A percentile compares a stretch with the other conserved stretches of the same genome.
These are phyloP conservation scores for Boloria selene DNA, from an alignment of 2,888 invertebrate genomes.

Conservation along the genomic window DNA sequence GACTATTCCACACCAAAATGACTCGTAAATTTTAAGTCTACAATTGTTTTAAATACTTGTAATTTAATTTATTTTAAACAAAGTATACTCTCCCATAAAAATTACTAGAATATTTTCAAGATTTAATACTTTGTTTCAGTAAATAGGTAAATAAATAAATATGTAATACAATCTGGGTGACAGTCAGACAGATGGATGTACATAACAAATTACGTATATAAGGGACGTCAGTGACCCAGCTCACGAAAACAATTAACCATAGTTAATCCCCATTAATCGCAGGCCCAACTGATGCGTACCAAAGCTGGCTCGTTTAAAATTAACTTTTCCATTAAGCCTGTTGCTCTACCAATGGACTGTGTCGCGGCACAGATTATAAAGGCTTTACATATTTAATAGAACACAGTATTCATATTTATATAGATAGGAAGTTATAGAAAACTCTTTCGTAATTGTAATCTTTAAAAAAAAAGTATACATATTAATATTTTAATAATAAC, in stretches of 20 bases:
- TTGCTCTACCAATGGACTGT: constrained; percentile 36
- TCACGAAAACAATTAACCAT: constrained; percentile 40
- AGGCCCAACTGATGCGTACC: constrained; percentile 37
- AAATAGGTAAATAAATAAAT: not conserved
- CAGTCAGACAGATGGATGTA: constrained; percentile 16
- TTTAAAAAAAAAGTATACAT: too few relatives aligned
- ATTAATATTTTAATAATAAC: too few relatives aligned
- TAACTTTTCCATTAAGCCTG: constrained; percentile 43
- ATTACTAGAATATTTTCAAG: too few relatives aligned
- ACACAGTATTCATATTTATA: constrained; percentile 17
- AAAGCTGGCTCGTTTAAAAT: constrained; percentile 41
- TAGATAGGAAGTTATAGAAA: not conserved
- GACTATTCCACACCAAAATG: too few relatives aligned
- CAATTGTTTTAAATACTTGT: too few relatives aligned
- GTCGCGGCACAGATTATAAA: constrained; percentile 30
- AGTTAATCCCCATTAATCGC: constrained; percentile 40
- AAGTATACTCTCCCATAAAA: too few relatives aligned
- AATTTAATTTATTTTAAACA: too few relatives aligned
- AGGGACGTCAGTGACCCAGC: constrained; percentile 27
- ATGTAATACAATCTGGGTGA: constrained; percentile 3
- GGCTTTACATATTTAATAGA: constrained; percentile 24
- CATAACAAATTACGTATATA: constrained; percentile 31
- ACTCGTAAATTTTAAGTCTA: too few relatives aligned
- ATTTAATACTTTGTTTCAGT: too few relatives aligned
- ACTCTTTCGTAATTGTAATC: too few relatives aligned